Evolutionary conservation across 37 sponge, comb jelly and placozoan species (phyloP).

Genomic region (Dysidea cf. avara): DNA sequence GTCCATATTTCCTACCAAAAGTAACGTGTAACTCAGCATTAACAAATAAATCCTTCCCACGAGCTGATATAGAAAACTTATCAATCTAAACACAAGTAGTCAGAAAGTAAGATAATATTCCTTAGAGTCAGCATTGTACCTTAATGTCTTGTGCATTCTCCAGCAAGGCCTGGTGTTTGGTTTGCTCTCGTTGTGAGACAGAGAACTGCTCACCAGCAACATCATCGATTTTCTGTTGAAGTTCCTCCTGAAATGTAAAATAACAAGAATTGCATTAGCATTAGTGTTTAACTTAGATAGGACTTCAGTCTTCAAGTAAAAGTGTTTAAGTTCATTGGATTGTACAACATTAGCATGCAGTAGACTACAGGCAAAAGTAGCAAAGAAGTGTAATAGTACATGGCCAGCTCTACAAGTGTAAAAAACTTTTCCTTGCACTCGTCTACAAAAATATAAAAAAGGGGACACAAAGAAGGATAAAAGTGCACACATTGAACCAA

Average conservation of each 20-base stretch:
- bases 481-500: too few relatives aligned
- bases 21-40: constrained; percentile 87
- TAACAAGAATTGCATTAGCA: not conserved
- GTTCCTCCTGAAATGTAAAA: not conserved
- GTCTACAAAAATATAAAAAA: too few relatives aligned
- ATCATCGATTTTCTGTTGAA: constrained; percentile 3
- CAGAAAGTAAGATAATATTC: not conserved
- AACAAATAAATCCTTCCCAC: constrained; percentile 92
- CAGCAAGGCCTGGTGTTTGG: constrained; percentile 11
- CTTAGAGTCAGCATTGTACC: constrained; percentile 17
- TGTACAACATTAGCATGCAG: constrained; percentile 24
- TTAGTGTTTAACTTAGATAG: not conserved
- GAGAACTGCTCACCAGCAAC: constrained; percentile 55
- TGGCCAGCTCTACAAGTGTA: too few relatives aligned
- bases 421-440: too few relatives aligned
- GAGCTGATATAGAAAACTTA: constrained; percentile 91
- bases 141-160: constrained; percentile 50
- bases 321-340: constrained; percentile 14
- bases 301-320: not conserved
- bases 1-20: constrained; percentile 85
- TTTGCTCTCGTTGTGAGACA: constrained; percentile 66
- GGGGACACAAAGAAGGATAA: too few relatives aligned
- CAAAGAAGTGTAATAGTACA: too few relatives aligned
- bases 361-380: not conserved
- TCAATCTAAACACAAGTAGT: constrained; percentile 58